phyloP scores from a whole-genome alignment of 2,113 vertebrate genomes.

The Nesogale talazaci region DNA sequence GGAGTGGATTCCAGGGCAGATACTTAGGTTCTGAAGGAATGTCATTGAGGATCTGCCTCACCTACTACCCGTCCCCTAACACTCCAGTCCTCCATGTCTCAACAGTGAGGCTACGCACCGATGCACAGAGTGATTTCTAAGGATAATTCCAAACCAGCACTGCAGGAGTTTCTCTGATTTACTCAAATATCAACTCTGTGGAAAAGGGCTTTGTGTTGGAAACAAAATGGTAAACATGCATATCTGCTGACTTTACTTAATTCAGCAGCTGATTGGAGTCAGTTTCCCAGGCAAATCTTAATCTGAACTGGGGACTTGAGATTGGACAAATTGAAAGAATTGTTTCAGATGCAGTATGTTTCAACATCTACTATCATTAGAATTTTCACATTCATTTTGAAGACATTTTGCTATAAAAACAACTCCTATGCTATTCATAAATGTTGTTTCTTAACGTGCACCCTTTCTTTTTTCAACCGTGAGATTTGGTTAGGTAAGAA shows the following conservation, averaged over 20 bases:
- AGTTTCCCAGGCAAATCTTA: not conserved
- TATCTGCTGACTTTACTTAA: not conserved
- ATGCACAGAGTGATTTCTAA: not conserved
- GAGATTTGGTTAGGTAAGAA: not conserved
- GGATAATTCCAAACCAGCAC: not conserved
- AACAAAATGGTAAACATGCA: not conserved
- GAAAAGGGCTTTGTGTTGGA: not conserved
- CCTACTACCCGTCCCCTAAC: not conserved
- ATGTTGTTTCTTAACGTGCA: not conserved
- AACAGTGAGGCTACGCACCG: not conserved
- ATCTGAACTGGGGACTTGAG: not conserved
- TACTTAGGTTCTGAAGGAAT: not conserved
- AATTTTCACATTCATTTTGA: conserved; percentile 27
- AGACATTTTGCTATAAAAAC: not conserved
- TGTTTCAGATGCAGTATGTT: not conserved
- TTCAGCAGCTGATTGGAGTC: not conserved
- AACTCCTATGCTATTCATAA: conserved; percentile 2
- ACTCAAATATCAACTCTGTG: not conserved
- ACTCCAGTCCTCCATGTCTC: not conserved
- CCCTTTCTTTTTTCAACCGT: conserved; percentile 10
- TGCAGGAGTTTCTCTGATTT: not conserved
- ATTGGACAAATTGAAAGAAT: not conserved
- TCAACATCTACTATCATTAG: not conserved
- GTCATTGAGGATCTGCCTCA: not conserved
- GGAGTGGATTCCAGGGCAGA: not conserved